Evolutionary conservation across 2,797 vertebrate species (phyloP).

Genomic region (Diglossa cyanea): DNA sequence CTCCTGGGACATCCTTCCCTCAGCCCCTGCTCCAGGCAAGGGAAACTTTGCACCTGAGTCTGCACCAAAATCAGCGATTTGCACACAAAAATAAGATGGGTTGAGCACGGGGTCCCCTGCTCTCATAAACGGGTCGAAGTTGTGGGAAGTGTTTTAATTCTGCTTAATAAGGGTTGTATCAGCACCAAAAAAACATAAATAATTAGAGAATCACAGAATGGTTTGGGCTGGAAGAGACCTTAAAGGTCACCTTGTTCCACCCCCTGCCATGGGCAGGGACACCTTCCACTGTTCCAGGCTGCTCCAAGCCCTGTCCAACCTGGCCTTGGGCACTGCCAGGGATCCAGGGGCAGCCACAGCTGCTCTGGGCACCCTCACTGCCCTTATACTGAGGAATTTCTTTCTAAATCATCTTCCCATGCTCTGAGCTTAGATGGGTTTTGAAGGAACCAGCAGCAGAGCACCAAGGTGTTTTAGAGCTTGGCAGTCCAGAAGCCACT

Average conservation of each 20-base stretch:
- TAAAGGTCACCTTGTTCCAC: accelerated
- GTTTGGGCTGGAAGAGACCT: neutral
- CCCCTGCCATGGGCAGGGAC: neutral
- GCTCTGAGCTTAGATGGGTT: neutral
- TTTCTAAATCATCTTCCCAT: neutral
- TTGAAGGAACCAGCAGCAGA: neutral
- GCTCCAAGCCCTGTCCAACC: accelerated
- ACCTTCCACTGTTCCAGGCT: accelerated
- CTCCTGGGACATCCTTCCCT: neutral
- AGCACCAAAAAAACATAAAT: neutral
- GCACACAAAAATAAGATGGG: neutral
- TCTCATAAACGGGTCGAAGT: neutral
- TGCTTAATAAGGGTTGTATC: no score
- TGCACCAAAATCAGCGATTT: neutral
- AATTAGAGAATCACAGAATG: neutral
- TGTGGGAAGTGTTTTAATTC: neutral
- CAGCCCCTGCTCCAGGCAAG: neutral
- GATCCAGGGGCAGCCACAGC: neutral
- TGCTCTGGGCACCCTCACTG: neutral
- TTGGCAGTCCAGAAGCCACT: neutral
- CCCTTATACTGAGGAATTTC: neutral
- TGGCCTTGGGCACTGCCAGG: neutral
- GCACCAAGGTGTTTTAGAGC: neutral
- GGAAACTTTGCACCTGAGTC: neutral
- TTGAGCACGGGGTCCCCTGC: accelerated